Evolutionary conservation across 2,888 invertebrate genomes (phyloP).

Genomic region (Chalcosyrphus nemorum): DNA sequence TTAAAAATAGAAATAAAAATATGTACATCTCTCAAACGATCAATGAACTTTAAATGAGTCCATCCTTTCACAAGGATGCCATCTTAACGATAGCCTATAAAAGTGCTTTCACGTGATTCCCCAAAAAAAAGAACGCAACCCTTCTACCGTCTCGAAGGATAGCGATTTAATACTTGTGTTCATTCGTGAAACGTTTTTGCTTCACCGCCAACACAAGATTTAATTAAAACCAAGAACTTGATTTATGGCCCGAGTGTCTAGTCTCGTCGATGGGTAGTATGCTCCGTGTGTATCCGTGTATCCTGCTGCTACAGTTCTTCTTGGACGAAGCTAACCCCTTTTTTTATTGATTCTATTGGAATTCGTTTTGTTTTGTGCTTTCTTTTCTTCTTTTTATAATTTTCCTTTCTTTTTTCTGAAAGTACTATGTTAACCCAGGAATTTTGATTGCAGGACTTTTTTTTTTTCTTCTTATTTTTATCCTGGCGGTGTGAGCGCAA

Average conservation of each 20-base stretch:
- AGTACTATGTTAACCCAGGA: slow-evolving; percentile 58
- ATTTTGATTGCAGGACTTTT: slow-evolving; percentile 53
- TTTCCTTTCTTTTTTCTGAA: slow-evolving; percentile 32
- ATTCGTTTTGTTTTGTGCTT: slow-evolving; percentile 37
- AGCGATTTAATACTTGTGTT: slow-evolving; percentile 43
- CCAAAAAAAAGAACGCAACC: slow-evolving; percentile 30
- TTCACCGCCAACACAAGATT: slow-evolving; percentile 82
- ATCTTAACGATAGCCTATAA: slow-evolving; percentile 23
- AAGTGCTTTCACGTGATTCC: slow-evolving; percentile 14
- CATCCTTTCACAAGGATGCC: not conserved
- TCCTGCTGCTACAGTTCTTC: slow-evolving; percentile 20
- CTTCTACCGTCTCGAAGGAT: slow-evolving; percentile 4
- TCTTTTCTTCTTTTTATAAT: slow-evolving; percentile 9
- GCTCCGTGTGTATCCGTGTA: too few relatives aligned
- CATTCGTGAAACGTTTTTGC: slow-evolving; percentile 58
- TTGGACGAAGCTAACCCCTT: slow-evolving; percentile 40
- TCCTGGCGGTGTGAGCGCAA: not conserved
- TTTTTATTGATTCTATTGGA: slow-evolving; percentile 70
- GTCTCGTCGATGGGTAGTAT: slow-evolving; percentile 38
- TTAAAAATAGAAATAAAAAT: too few relatives aligned
- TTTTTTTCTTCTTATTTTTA: not conserved
- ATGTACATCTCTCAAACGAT: not conserved
- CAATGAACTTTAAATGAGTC: not conserved
- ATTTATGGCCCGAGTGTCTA: slow-evolving; percentile 81
- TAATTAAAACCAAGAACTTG: slow-evolving; percentile 83